Percentiles rank a stretch among this genome's conserved stretches.
These are phyloP conservation scores for Conus ventricosus DNA, from an alignment of 1,140 invertebrate species.

Conservation along the genomic window DNA sequence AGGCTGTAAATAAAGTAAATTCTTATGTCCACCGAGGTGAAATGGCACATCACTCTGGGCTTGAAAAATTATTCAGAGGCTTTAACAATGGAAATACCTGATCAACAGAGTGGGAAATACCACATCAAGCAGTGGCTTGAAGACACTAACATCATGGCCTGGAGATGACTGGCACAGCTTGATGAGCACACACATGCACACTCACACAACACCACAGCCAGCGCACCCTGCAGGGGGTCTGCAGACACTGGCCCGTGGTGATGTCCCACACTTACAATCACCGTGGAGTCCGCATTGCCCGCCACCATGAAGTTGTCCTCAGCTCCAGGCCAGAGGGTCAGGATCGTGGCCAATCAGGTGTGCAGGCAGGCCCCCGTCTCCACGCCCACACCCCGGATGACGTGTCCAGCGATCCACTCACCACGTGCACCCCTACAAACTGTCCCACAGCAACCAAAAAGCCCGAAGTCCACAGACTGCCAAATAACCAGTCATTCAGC, in stretches of 20 bases:
- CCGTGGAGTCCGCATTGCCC: slow-evolving; percentile 98
- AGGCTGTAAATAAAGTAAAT: too few relatives aligned
- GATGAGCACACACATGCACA: neutral
- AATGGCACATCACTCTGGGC: too few relatives aligned
- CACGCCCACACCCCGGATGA: slow-evolving; percentile 98
- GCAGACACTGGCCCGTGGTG: slow-evolving; percentile 95
- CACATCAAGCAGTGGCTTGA: too few relatives aligned
- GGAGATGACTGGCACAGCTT: neutral
- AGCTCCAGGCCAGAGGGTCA: slow-evolving; percentile 98
- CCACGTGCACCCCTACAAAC: slow-evolving; percentile 98
- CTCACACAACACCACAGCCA: neutral
- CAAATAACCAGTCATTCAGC: too few relatives aligned
- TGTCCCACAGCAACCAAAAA: slow-evolving; percentile 71
- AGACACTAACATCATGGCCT: too few relatives aligned
- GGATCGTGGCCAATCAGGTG: slow-evolving; percentile 96
- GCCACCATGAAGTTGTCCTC: slow-evolving; percentile 96
- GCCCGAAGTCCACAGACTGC: too few relatives aligned
- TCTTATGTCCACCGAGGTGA: too few relatives aligned
- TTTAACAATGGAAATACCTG: too few relatives aligned
- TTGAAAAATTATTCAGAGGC: too few relatives aligned
- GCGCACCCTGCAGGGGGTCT: slow-evolving; percentile 93
- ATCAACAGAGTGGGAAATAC: too few relatives aligned
- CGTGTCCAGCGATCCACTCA: slow-evolving; percentile 97
- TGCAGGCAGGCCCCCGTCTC: slow-evolving; percentile 83
- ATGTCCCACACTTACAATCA: slow-evolving; percentile 99